Percentiles rank a stretch among this genome's conserved stretches.
These are phyloP conservation scores for Miltochrista miniata DNA, from an alignment of 2,888 invertebrate species.

Conservation along the genomic window DNA sequence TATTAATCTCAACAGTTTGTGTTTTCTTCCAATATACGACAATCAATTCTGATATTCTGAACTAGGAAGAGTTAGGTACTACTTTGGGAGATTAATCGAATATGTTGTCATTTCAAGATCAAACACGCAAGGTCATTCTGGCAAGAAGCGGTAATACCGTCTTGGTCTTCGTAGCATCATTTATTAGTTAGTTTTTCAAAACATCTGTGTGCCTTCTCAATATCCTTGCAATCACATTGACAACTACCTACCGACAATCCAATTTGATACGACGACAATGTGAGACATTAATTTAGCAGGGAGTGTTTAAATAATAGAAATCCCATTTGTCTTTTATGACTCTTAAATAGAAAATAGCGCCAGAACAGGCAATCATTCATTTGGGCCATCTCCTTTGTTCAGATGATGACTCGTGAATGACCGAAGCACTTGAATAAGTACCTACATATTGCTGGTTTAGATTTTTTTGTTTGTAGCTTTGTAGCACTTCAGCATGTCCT, in stretches of 20 bases:
- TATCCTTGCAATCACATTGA: constrained; percentile 2
- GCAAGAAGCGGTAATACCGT: too few relatives aligned
- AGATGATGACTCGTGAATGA: constrained; percentile 3
- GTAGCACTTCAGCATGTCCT: not conserved
- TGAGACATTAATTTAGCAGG: constrained; percentile 33
- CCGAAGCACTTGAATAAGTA: constrained; percentile 7
- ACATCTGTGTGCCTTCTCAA: not conserved
- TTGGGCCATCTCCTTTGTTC: constrained; percentile 29
- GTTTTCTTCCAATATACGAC: too few relatives aligned
- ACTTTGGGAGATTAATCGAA: too few relatives aligned
- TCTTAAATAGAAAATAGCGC: constrained; percentile 41
- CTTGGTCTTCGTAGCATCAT: too few relatives aligned
- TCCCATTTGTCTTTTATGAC: constrained; percentile 29
- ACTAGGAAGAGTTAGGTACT: too few relatives aligned
- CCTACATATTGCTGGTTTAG: not conserved
- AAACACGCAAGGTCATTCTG: too few relatives aligned
- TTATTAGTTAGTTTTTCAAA: too few relatives aligned
- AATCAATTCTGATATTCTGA: too few relatives aligned
- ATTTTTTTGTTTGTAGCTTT: constrained; percentile 11
- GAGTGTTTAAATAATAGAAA: constrained; percentile 43
- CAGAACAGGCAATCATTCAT: constrained; percentile 39
- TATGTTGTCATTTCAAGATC: too few relatives aligned
- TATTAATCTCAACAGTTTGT: too few relatives aligned
- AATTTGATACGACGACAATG: constrained; percentile 26
- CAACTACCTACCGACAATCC: constrained; percentile 15